phyloP scores from a whole-genome alignment of 2,888 invertebrate genomes.

The Abrostola tripartita region DNA sequence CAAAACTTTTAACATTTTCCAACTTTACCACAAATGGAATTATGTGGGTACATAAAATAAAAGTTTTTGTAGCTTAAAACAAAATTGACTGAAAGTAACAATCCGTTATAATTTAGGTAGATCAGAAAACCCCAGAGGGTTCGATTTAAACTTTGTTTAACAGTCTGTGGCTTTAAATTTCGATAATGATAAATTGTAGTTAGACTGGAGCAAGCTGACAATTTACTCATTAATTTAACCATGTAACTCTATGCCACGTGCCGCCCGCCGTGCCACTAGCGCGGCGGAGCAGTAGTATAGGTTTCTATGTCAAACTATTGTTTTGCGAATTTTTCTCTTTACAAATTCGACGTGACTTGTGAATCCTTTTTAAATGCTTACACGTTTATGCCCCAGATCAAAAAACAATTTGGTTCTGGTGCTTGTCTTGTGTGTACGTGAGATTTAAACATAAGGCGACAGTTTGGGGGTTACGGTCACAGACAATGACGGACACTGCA shows the following conservation, averaged over 20 bases:
- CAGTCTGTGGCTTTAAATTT: constrained; percentile 19
- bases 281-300: constrained; percentile 62
- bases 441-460: constrained; percentile 71
- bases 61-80: no score
- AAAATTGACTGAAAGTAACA: not conserved
- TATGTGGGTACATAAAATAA: no score
- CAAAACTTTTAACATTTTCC: no score
- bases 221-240: constrained; percentile 27
- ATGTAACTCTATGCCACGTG: constrained; percentile 22
- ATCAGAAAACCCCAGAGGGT: not conserved
- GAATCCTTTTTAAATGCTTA: constrained; percentile 70
- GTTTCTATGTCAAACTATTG: constrained; percentile 78
- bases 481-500: constrained; percentile 68
- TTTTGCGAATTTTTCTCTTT: constrained; percentile 70
- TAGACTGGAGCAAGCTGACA: constrained; percentile 15
- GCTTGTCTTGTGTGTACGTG: constrained; percentile 79
- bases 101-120: not conserved
- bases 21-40: no score
- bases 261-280: constrained; percentile 30
- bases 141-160: constrained; percentile 18
- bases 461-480: constrained; percentile 75
- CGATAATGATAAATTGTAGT: constrained; percentile 26
- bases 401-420: constrained; percentile 81
- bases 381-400: constrained; percentile 81
- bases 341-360: constrained; percentile 65